Base-by-base conservation (phyloP, 92 coral and sea anemone species). In the Zoanthus sansibaricus region DNA sequence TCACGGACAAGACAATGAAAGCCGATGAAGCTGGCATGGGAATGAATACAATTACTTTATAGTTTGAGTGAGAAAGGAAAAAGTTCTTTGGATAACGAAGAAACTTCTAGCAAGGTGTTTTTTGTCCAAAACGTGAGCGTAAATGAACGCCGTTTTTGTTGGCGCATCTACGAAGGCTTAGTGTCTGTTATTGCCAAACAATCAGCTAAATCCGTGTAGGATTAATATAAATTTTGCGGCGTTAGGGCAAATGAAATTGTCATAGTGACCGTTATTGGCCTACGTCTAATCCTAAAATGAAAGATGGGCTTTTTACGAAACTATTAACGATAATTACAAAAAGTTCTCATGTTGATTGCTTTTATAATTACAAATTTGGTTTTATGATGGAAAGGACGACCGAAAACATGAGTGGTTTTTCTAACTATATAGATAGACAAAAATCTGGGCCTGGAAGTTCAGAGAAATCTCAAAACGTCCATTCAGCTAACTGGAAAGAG, bases 401-500 rank as follows among this genome's bases (percentile, higher is more conserved):
- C 8, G 9, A 1, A 48, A 82, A 11, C 44, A 92, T 92, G 98
- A 84, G 74, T 31, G 88, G 90, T 48, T 95, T 95, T 69, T 92
- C 96, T 42, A 97, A 89, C 72, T 97, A 95, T 86, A 95, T 97
- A 75, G 97, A 97, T 86, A 82, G 98, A 64, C 96, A 95, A 73
- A 92, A 97, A 54, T 89, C 97, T 85, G 88, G 95, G 51, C 90
- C 90, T 64, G 99, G 99, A 9, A 97, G 96, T 72, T 97, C 99
- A 12, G 99, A 97, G 77, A 97, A 97, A 90, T 95, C 98, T 25
- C 99, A 97, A 77, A 97, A 93, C 79, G 99, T 97, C 44, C 98
- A 97, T 86, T 97, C 98, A 6, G 99, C 99, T 0, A 97, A 97
- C 86, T 97, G 99, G 99, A 97, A 93, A 87, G 99, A 97, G 89